These are phyloP conservation scores for Epinephelus cyanopodus DNA, from an alignment of 2,113 vertebrate species.

Conservation along the genomic window DNA sequence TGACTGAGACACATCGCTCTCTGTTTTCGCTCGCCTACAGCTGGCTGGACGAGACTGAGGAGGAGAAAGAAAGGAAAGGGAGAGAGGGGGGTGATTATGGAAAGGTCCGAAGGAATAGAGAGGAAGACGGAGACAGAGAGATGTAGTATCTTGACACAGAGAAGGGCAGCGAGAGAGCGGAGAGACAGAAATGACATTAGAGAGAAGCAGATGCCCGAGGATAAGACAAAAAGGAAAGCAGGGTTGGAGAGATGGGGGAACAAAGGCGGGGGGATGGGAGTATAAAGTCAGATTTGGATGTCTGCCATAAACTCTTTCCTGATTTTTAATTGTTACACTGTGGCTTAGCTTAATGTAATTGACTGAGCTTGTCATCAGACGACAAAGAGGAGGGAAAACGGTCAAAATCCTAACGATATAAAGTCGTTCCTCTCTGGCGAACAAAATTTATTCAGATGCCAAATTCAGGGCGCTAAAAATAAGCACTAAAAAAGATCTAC, in stretches of 20 bases:
- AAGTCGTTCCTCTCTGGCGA: neutral
- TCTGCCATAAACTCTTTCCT: constrained; percentile 42
- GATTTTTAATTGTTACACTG: constrained; percentile 49
- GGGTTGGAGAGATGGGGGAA: constrained; percentile 49
- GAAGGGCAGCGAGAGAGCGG: constrained; percentile 20
- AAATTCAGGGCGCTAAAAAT: constrained; percentile 1
- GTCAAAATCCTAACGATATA: neutral
- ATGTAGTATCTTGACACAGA: constrained; percentile 27
- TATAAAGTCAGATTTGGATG: constrained; percentile 39
- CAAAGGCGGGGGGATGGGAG: constrained; percentile 23
- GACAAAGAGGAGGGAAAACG: neutral
- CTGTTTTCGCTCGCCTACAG: constrained; percentile 58
- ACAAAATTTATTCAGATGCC: neutral
- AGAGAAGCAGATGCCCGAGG: constrained; percentile 66
- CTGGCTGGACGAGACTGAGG: constrained; percentile 8
- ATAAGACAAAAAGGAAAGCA: constrained; percentile 52
- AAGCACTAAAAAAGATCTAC: neutral
- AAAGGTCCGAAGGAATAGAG: constrained; percentile 18
- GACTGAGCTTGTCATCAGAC: constrained; percentile 5
- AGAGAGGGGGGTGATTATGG: constrained; percentile 12
- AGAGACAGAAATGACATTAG: constrained; percentile 66
- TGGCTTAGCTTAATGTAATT: constrained; percentile 25
- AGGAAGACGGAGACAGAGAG: constrained; percentile 33
- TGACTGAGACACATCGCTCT: constrained; percentile 59
- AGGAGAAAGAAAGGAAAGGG: constrained; percentile 1